A percentile compares a stretch with the other conserved stretches of the same genome.
These are phyloP conservation scores for Drosophila fuyamai DNA, from an alignment of 1,140 invertebrate genomes.

Conservation along the genomic window DNA sequence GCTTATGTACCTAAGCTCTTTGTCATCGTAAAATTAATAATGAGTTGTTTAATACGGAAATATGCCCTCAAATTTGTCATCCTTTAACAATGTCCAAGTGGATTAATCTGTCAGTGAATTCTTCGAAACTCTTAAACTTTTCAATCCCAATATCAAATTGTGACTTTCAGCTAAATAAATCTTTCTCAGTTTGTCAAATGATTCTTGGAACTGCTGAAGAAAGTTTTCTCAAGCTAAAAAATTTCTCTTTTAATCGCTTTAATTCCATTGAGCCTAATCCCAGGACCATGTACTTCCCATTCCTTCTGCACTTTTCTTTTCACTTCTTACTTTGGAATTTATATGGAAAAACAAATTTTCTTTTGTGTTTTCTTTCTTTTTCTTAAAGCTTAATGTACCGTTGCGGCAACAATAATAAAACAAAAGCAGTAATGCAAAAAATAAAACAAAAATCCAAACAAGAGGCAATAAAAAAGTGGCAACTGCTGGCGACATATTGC, in stretches of 20 bases:
- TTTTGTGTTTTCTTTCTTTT: constrained; percentile 44
- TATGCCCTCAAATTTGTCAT: not conserved
- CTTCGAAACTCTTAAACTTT: constrained; percentile 20
- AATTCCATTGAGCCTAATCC: constrained; percentile 43
- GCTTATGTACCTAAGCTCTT: not conserved
- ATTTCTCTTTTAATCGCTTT: constrained; percentile 24
- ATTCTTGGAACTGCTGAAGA: constrained; percentile 2
- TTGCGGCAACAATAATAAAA: constrained; percentile 76
- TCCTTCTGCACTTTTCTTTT: constrained; percentile 33
- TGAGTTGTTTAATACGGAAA: not conserved
- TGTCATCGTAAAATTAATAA: not conserved
- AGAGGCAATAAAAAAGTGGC: constrained; percentile 57
- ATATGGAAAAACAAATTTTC: constrained; percentile 31
- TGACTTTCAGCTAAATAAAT: constrained; percentile 12
- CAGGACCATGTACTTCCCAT: not conserved
- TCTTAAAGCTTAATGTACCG: constrained; percentile 80
- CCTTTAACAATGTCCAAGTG: not conserved
- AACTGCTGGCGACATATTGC: constrained; percentile 80
- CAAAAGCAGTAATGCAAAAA: constrained; percentile 37
- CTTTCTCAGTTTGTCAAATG: constrained; percentile 17
- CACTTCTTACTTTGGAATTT: constrained; percentile 52
- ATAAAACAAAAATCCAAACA: constrained; percentile 52
- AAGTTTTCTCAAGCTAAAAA: constrained; percentile 3
- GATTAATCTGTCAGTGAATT: constrained; percentile 13
- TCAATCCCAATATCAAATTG: constrained; percentile 14